These are phyloP conservation scores for Metopia argyrocephala DNA, from an alignment of 2,888 invertebrate species.

Conservation along the genomic window DNA sequence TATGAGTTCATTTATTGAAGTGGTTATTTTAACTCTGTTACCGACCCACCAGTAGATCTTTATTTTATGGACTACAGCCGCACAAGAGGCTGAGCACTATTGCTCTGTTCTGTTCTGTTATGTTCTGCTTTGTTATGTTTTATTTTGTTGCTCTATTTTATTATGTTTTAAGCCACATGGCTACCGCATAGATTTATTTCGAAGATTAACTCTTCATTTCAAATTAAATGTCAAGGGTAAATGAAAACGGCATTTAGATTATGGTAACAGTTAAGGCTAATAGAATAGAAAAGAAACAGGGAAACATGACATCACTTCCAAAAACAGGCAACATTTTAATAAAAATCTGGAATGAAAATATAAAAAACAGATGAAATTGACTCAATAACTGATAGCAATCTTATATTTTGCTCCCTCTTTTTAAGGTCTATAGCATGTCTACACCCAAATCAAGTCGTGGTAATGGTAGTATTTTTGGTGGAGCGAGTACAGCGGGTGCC, in stretches of 20 bases:
- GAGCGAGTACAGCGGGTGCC: constrained; percentile 72
- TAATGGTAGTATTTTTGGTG: constrained; percentile 71
- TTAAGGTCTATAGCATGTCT: constrained; percentile 78
- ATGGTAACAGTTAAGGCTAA: neutral
- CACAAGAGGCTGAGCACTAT: neutral
- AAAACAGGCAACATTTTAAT: too few relatives aligned
- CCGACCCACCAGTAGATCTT: constrained; percentile 37
- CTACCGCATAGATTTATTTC: constrained; percentile 51
- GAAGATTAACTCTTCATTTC: constrained; percentile 61
- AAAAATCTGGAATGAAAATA: neutral
- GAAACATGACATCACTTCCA: neutral
- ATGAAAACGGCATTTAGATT: constrained; percentile 45
- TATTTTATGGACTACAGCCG: constrained; percentile 47
- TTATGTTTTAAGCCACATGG: constrained; percentile 29
- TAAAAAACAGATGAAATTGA: neutral
- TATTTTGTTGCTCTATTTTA: neutral
- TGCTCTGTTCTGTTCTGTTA: neutral
- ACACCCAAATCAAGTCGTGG: constrained; percentile 77
- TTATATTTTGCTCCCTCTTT: neutral
- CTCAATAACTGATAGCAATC: neutral
- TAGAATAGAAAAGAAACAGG: neutral
- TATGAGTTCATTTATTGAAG: constrained; percentile 64
- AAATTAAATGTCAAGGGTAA: constrained; percentile 64
- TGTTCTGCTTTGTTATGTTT: neutral
- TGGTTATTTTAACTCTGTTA: constrained; percentile 52